Evolutionary conservation across 1,140 invertebrate species (phyloP), one percentile per base, ranked within the genome.

Genomic region (Maconellicoccus hirsutus): DNA sequence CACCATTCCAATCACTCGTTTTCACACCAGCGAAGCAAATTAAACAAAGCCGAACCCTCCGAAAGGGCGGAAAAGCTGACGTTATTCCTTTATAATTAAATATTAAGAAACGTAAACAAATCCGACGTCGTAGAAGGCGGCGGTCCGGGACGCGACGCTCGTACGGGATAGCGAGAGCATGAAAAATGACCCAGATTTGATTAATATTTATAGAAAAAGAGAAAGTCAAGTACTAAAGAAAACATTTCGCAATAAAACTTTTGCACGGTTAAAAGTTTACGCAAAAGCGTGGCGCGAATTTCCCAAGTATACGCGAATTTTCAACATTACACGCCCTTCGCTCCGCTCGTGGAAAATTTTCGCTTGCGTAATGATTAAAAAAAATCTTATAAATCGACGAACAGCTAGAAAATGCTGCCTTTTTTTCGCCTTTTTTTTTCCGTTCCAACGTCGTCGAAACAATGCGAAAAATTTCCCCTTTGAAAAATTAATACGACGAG

Each of bases 181-280:
- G 61, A 66, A 66, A 66, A 66, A 66, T 66, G 61, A 66, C 10
- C 61, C 61, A 66, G 61, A 66, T 66, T 66, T 66, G 61, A 66
- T 66, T 66, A 66, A 66, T 66, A 66, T 66, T 66, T 23, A 66
- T 66, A 66, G 61, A 66, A 66, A 66, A 66, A 66, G 61, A 66
- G 61, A 66, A 66, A 25, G 61, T 66, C 61, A 26, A 66, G 25
- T 66, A 26, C 61, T 66, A 66, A 26, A 66, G 61, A 66, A 66
- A 66, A 66, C 61, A 66, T 26, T 66, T 66, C 61, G 61, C 61
- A 66, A 66, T 66, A 66, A 66, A 66, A 66, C 61, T 66, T 66
- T 52, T 52, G 2, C 42, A 52, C 42, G 42, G 42, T 52, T 52
- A 52, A 52, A 52, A 52, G 6, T 52, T 52, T 33, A 33, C 29